Evolutionary conservation across 2,888 invertebrate genomes (phyloP), one percentile per base, ranked within the genome.

Genomic region (Lasius fuliginosus): DNA sequence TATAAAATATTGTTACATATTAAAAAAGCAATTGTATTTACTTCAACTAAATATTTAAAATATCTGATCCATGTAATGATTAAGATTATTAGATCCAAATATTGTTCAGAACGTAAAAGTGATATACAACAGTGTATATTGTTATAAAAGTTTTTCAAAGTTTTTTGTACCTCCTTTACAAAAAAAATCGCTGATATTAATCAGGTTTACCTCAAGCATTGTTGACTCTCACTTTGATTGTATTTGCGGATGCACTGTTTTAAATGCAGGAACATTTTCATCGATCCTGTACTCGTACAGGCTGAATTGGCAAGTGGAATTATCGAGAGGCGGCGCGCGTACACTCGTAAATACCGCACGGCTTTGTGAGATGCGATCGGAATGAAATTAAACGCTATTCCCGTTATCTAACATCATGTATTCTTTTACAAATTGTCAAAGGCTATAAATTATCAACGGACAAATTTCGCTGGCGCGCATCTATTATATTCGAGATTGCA

Each of bases 301-400:
- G 56, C 86, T 49, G 86, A 85, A 60, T 67, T 73, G 74, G 86
- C 46, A 88, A 88, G 88, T 84, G 85, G 77, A 86, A 89, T 89
- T 89, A 89, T 89, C 88, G 84, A 89, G 68, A 77, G 62, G 68
- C 84, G 76, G 56, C 74, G 84, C 86, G 84, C 88, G 87, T 84
- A 85, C 83, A 83, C 65, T 75, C 85, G 86, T 86, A 89, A 89
- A 89, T 89, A 86, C 82, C 75, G 84, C 68, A 62, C 68, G 64
- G 77, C 71, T 89, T 82, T 86, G 76, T 84, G 75, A 88, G 83
- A 85, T 85, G 86, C 84, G 85, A 83, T 81, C 83, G 86, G 84
- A 89, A 88, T 89, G 86, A 86, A 89, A 87, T 89, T 89, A 89
- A 85, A 84, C 82, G 65, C 83, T 79, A 86, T 89, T 88, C 77